Conservation (phyloP, 2,113 vertebrate species). For the Limnothrissa miodon region DNA sequence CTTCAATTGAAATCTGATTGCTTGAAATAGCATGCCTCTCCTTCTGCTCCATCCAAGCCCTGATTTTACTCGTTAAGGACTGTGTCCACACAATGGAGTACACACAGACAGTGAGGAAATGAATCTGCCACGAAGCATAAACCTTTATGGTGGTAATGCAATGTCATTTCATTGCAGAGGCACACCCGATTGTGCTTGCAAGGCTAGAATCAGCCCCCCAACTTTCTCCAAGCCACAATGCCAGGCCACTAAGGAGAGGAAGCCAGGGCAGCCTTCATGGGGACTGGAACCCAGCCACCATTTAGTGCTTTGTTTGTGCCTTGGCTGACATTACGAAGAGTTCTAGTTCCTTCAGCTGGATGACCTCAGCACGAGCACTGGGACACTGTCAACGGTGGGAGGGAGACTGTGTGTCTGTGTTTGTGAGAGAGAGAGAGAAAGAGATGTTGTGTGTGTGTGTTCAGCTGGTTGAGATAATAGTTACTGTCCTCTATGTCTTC, state of each 20-base stretch:
- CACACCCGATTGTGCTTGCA: not conserved
- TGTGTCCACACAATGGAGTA: not conserved
- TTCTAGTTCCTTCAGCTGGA: slow-evolving; percentile 57
- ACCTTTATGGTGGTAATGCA: too few species aligned
- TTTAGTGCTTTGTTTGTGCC: slow-evolving; percentile 37
- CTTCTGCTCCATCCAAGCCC: not conserved
- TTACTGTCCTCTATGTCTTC: not conserved
- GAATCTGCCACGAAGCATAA: too few species aligned
- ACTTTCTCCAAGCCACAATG: too few species aligned
- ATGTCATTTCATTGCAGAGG: too few species aligned
- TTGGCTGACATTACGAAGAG: slow-evolving; percentile 57
- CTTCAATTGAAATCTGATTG: not conserved
- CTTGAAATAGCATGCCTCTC: not conserved
- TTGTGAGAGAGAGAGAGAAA: not conserved
- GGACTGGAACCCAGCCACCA: slow-evolving; percentile 33
- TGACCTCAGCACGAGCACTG: slow-evolving; percentile 43
- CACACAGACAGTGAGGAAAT: not conserved
- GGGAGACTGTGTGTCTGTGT: not conserved
- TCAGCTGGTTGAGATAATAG: not conserved
- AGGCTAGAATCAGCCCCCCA: too few species aligned
- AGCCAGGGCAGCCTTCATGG: slow-evolving; percentile 49
- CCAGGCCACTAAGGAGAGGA: slow-evolving; percentile 13
- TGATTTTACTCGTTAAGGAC: not conserved
- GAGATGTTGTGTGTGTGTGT: not conserved
- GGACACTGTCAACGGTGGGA: slow-evolving; percentile 8